Evolutionary conservation across 2,113 vertebrate genomes (phyloP).

Genomic region (Corynorhinus townsendii): DNA sequence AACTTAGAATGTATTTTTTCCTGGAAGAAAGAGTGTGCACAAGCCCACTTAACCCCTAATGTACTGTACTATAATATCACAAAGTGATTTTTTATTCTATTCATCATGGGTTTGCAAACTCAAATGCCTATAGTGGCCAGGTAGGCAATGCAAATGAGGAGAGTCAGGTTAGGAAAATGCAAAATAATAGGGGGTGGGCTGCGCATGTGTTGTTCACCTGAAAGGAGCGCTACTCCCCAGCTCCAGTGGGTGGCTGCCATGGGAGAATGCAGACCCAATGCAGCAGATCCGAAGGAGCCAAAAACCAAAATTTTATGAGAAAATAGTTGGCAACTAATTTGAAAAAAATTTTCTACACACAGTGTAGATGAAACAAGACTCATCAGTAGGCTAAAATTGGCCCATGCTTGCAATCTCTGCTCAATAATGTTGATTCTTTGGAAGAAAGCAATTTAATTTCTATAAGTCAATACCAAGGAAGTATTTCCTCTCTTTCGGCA

Average conservation of each 20-base stretch:
- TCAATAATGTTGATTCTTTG: neutral
- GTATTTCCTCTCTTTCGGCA: neutral
- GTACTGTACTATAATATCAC: neutral
- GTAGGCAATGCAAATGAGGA: neutral
- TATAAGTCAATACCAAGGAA: neutral
- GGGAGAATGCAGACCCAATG: neutral
- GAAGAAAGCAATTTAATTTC: neutral
- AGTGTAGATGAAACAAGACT: neutral
- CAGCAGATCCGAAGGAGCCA: neutral
- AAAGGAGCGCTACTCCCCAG: neutral
- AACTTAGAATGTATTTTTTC: slow-evolving; percentile 10
- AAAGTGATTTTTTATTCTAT: neutral
- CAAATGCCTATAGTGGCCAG: neutral
- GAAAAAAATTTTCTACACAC: neutral
- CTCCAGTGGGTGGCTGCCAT: neutral
- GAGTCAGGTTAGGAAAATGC: neutral
- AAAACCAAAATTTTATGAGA: neutral
- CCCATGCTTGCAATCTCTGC: neutral
- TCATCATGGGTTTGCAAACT: neutral
- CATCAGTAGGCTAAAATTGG: neutral
- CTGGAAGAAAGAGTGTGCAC: neutral
- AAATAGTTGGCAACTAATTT: slow-evolving; percentile 6
- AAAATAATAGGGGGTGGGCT: neutral
- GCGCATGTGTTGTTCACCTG: neutral
- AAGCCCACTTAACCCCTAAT: neutral